phyloP scores from a whole-genome alignment of 2,797 vertebrate species.

The Micrastur ruficollis region DNA sequence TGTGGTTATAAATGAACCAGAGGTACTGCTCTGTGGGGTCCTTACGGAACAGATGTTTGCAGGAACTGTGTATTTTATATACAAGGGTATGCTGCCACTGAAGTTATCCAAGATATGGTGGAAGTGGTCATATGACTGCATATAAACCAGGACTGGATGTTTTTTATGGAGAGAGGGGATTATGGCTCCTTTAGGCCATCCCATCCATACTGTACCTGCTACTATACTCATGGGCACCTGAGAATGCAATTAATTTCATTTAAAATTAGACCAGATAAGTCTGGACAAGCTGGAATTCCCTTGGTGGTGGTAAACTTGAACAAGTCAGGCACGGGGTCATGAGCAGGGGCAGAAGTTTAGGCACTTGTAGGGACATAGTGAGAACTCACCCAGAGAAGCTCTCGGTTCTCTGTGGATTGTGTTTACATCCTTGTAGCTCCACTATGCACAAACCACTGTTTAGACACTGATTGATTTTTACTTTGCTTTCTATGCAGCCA shows the following conservation, averaged over 20 bases:
- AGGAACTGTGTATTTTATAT: background rate
- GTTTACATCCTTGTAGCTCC: background rate
- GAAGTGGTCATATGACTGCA: accelerated
- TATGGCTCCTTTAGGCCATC: background rate
- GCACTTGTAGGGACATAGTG: background rate
- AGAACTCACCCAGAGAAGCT: background rate
- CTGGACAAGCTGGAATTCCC: background rate
- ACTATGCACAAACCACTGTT: background rate
- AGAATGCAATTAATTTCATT: background rate
- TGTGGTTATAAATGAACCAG: background rate
- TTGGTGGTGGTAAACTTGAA: background rate
- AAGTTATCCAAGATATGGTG: background rate
- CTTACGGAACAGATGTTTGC: background rate
- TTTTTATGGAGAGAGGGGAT: background rate
- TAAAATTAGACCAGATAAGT: background rate
- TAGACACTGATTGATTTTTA: background rate
- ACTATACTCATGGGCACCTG: background rate
- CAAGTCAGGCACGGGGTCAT: background rate
- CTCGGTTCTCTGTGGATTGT: background rate
- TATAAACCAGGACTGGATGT: background rate
- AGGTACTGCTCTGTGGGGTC: background rate
- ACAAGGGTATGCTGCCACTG: background rate
- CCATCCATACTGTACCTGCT: background rate
- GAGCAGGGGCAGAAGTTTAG: background rate
- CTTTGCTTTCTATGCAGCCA: background rate